A percentile compares a stretch with the other conserved stretches of the same genome.
phyloP scores from a whole-genome alignment of 1,140 invertebrate species.

The Ganaspis sp. region DNA sequence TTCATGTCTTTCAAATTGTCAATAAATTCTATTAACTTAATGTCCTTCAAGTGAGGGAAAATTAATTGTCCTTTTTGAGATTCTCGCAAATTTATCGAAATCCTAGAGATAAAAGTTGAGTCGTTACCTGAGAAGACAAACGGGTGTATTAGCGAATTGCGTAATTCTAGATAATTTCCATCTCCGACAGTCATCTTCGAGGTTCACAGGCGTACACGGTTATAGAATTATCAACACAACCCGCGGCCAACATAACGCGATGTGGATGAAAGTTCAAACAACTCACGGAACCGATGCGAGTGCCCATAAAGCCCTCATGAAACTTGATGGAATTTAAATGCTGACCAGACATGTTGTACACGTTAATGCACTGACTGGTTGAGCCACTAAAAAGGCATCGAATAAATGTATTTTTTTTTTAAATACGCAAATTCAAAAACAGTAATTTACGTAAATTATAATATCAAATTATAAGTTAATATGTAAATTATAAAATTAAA shows the following conservation, averaged over 20 bases:
- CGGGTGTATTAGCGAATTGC: constrained; percentile 33
- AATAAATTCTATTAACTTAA: too few relatives aligned
- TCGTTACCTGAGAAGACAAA: constrained; percentile 29
- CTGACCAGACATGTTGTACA: constrained; percentile 85
- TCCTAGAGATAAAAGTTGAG: constrained; percentile 12
- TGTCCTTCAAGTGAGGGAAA: too few relatives aligned
- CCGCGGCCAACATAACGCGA: constrained; percentile 85
- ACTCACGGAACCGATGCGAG: constrained; percentile 86
- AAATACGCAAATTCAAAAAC: too few relatives aligned
- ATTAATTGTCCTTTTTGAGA: background rate
- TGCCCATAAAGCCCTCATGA: constrained; percentile 94
- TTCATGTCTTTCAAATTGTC: too few relatives aligned
- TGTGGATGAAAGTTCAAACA: constrained; percentile 93
- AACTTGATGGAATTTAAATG: constrained; percentile 87
- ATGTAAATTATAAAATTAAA: too few relatives aligned
- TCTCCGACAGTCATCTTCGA: constrained; percentile 81
- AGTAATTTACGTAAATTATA: too few relatives aligned
- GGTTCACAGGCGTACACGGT: constrained; percentile 84
- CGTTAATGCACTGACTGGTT: constrained; percentile 86
- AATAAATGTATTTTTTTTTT: background rate
- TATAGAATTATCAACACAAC: constrained; percentile 86
- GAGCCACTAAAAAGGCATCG: constrained; percentile 82
- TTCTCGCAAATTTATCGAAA: constrained; percentile 31
- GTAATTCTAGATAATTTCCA: constrained; percentile 57
- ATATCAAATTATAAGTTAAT: too few relatives aligned